Evolutionary conservation across 2,797 vertebrate species (phyloP).

Genomic region (Rhinatrema bivittatum): DNA sequence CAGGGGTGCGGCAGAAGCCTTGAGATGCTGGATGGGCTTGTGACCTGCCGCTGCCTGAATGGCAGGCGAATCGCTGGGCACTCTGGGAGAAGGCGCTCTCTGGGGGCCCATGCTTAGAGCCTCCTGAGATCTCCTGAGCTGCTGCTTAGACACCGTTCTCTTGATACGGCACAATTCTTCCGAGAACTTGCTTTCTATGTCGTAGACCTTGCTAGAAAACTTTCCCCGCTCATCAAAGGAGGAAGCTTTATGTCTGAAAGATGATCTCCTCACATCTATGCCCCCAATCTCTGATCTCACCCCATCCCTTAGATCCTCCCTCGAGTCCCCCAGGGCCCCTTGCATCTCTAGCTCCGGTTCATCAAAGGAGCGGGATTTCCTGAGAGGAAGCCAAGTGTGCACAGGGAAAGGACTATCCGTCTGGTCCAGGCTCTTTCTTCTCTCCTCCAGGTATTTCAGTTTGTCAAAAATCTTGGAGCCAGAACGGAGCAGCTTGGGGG

Average conservation of each 20-base stretch:
- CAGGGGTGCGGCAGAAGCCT: background rate
- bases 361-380: conserved; percentile 82
- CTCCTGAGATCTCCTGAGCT: conserved; percentile 82
- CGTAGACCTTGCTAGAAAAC: conserved; percentile 76
- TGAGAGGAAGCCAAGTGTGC: conserved; percentile 78
- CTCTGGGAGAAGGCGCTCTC: conserved; percentile 53
- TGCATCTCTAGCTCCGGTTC: conserved; percentile 62
- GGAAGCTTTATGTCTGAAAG: conserved; percentile 83
- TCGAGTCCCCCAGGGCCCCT: conserved; percentile 66
- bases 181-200: conserved; percentile 88
- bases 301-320: conserved; percentile 71
- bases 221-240: conserved; percentile 85
- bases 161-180: conserved; percentile 91
- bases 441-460: conserved; percentile 82
- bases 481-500: conserved; percentile 79
- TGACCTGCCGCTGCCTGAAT: conserved; percentile 13
- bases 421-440: conserved; percentile 81
- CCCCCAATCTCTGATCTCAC: conserved; percentile 55
- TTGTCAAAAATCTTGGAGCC: conserved; percentile 91
- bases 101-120: conserved; percentile 42
- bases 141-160: conserved; percentile 83
- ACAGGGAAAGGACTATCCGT: conserved; percentile 76
- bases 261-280: conserved; percentile 70
- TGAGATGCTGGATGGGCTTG: too few species aligned
- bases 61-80: conserved; percentile 31